Conservation (phyloP, 2,113 vertebrate genomes). For the Turdus rufiventris region DNA sequence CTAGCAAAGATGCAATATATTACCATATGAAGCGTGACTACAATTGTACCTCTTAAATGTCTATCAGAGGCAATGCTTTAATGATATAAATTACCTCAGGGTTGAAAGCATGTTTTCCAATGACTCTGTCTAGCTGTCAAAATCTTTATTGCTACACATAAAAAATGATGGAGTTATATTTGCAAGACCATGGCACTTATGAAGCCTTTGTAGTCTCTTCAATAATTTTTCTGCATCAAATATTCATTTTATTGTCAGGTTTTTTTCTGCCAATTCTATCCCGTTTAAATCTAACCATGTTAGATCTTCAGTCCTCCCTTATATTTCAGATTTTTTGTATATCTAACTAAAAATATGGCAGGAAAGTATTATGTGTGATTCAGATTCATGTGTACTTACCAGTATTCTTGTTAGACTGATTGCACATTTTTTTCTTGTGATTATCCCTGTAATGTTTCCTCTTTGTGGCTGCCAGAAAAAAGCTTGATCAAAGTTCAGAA, state of each 20-base stretch:
- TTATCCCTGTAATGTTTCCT: not conserved
- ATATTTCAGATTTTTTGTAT: not conserved
- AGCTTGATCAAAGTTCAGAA: not conserved
- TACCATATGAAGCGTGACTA: not conserved
- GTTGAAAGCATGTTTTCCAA: slow-evolving; percentile 47
- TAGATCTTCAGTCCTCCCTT: not conserved
- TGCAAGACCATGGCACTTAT: not conserved
- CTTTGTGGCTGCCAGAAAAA: not conserved
- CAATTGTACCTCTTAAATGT: slow-evolving; percentile 38
- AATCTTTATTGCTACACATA: slow-evolving; percentile 39
- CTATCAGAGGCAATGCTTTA: slow-evolving; percentile 42
- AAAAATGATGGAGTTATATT: slow-evolving; percentile 44
- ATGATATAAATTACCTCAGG: slow-evolving; percentile 54
- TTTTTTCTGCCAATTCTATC: not conserved
- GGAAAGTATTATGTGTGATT: not conserved
- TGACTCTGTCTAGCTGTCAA: slow-evolving; percentile 45
- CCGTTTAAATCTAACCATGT: not conserved
- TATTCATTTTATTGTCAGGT: slow-evolving; percentile 26
- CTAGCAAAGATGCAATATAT: slow-evolving; percentile 13
- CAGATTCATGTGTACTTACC: not conserved
- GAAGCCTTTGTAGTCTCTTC: slow-evolving; percentile 7
- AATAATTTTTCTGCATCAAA: slow-evolving; percentile 41
- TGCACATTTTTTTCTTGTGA: not conserved
- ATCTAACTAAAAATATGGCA: not conserved
- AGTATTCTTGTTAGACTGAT: not conserved